phyloP scores from a whole-genome alignment of 2,113 vertebrate species.

The Megaptera novaeangliae region DNA sequence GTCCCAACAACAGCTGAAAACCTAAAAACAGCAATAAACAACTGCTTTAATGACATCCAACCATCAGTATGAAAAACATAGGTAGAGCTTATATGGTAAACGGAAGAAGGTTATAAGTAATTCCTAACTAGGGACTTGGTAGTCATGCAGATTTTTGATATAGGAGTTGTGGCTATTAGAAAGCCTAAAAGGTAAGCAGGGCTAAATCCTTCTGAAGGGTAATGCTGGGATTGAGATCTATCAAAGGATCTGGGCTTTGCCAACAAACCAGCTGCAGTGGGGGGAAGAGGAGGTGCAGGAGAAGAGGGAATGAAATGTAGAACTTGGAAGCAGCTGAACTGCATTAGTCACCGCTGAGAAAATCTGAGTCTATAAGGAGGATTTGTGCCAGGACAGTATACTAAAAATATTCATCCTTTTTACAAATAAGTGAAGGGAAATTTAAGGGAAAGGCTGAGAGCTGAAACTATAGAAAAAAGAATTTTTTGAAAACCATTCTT shows the following conservation, averaged over 20 bases:
- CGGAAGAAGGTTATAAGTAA: background rate
- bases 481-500: background rate
- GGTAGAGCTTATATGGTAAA: background rate
- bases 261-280: background rate
- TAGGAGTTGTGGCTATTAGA: background rate
- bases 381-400: slow-evolving; percentile 21
- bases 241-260: background rate
- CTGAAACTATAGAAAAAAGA: background rate
- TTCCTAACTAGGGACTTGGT: background rate
- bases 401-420: slow-evolving; percentile 58
- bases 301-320: background rate
- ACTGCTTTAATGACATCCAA: background rate
- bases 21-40: background rate
- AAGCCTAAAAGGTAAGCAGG: background rate
- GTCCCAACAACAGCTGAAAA: background rate
- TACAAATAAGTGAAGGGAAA: slow-evolving; percentile 24
- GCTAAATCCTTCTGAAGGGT: background rate
- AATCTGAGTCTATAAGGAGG: background rate
- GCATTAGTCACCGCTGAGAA: background rate
- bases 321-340: background rate
- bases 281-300: background rate
- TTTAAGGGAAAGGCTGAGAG: slow-evolving; percentile 13
- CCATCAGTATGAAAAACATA: background rate
- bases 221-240: background rate
- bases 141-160: background rate